phyloP scores from a whole-genome alignment of 64 coral and sea anemone species.

The Catalaphyllia jardinei region DNA sequence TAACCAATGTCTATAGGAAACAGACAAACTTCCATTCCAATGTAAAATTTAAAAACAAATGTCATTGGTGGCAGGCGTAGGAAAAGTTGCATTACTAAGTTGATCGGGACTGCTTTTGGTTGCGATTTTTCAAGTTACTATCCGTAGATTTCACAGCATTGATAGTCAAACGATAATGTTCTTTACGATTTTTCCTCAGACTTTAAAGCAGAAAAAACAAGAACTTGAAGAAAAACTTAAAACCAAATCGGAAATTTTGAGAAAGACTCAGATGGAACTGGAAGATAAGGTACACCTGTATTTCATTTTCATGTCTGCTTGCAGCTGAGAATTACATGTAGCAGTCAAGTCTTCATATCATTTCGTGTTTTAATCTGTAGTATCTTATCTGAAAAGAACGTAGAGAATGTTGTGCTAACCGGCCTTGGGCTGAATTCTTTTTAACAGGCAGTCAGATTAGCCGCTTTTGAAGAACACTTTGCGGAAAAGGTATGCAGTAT shows the following conservation, averaged over 20 bases:
- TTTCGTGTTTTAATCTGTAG: background rate
- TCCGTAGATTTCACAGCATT: no score
- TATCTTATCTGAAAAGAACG: background rate
- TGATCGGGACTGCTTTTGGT: no score
- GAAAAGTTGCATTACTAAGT: no score
- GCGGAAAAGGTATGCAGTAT: conserved; percentile 68
- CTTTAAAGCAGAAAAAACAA: conserved; percentile 60
- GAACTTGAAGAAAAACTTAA: conserved; percentile 73
- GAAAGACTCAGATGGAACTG: conserved; percentile 72
- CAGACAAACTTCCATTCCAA: no score
- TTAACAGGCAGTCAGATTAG: conserved; percentile 67
- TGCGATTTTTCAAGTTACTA: no score
- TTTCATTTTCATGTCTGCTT: background rate
- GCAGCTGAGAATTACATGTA: background rate
- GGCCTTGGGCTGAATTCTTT: background rate
- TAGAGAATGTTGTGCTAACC: no score
- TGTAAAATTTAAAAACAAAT: no score
- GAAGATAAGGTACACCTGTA: conserved; percentile 94
- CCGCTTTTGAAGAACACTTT: conserved; percentile 83
- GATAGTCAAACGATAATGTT: no score
- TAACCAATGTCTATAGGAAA: no score
- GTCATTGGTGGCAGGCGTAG: no score
- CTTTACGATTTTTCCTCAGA: background rate
- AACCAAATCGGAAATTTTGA: conserved; percentile 62
- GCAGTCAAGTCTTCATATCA: background rate